Evolutionary conservation across 2,113 vertebrate genomes (phyloP).

Genomic region (Rhinolophus ferrumequinum): DNA sequence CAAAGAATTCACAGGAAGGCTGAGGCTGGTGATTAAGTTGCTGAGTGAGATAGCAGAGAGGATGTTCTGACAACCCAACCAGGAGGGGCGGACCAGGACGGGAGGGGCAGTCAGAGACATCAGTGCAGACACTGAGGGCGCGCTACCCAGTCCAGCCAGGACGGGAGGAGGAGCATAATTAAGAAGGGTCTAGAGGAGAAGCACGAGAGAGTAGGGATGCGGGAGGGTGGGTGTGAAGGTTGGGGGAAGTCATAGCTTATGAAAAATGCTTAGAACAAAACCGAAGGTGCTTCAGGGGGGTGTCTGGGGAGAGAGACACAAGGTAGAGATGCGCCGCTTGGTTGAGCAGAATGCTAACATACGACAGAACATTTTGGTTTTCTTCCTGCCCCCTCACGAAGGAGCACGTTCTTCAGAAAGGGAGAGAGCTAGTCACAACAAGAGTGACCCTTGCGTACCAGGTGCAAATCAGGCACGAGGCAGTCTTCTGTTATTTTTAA

Average conservation of each 20-base stretch:
- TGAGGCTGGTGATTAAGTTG: not conserved
- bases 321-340: not conserved
- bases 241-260: not conserved
- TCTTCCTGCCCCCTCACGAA: not conserved
- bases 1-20: not conserved
- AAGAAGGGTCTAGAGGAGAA: not conserved
- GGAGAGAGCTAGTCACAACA: not conserved
- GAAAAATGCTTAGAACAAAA: not conserved
- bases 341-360: not conserved
- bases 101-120: not conserved
- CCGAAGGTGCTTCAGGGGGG: not conserved
- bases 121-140: fast-evolving
- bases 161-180: not conserved
- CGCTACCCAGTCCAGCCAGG: not conserved
- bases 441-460: not conserved
- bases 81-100: fast-evolving
- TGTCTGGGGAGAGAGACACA: not conserved
- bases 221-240: not conserved
- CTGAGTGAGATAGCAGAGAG: not conserved
- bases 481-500: not conserved
- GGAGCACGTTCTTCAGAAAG: not conserved
- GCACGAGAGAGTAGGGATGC: fast-evolving
- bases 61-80: not conserved
- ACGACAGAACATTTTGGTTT: not conserved
- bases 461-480: not conserved